phyloP scores from a whole-genome alignment of 2,113 vertebrate species.

The Caracal caracal region DNA sequence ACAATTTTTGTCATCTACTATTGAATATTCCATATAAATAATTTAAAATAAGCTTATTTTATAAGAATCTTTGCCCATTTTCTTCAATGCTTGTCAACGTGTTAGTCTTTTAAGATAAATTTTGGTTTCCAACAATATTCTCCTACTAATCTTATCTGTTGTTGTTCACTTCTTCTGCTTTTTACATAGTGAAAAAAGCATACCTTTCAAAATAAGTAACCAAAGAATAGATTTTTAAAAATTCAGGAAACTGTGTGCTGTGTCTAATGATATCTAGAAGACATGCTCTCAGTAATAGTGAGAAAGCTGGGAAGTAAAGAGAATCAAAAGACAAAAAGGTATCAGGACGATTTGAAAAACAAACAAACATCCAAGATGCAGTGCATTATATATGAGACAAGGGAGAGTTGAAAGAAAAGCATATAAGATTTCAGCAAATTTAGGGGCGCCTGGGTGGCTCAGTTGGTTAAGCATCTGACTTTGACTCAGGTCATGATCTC shows the following conservation, averaged over 20 bases:
- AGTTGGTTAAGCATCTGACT: too few relatives aligned
- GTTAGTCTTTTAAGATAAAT: neutral
- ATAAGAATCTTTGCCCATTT: neutral
- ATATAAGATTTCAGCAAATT: neutral
- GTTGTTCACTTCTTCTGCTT: neutral
- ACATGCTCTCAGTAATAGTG: neutral
- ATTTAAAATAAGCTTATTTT: neutral
- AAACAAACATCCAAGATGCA: neutral
- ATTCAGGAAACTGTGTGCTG: neutral
- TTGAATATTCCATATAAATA: neutral
- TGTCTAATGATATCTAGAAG: neutral
- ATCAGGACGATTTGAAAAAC: neutral
- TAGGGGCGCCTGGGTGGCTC: neutral
- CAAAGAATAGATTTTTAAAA: neutral
- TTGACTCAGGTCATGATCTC: too few relatives aligned
- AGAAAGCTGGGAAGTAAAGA: neutral
- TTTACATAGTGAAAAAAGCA: neutral
- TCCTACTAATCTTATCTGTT: neutral
- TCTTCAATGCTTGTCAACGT: neutral
- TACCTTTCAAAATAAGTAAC: neutral
- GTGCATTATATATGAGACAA: neutral
- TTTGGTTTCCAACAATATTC: neutral
- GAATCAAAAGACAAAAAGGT: neutral
- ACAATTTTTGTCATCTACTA: neutral
- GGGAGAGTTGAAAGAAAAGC: neutral